Evolutionary conservation across 2,113 vertebrate genomes (phyloP).

Genomic region (Pseudopodoces humilis): DNA sequence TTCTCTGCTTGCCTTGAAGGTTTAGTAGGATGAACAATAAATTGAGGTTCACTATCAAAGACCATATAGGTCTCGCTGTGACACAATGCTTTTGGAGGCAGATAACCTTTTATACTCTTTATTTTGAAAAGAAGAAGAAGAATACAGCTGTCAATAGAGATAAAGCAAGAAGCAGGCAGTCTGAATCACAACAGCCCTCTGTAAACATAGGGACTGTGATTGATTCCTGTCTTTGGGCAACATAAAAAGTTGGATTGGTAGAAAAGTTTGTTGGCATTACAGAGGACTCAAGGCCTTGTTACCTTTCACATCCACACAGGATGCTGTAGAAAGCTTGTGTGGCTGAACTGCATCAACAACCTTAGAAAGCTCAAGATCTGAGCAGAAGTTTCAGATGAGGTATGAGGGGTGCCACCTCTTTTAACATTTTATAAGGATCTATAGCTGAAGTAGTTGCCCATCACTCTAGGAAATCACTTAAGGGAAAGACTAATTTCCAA

Average conservation of each 20-base stretch:
- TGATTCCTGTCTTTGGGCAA: not conserved
- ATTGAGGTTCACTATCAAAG: not conserved
- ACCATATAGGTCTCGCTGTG: not conserved
- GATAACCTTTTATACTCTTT: not conserved
- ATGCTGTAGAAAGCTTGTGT: not conserved
- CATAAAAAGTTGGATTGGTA: not conserved
- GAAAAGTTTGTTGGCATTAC: not conserved
- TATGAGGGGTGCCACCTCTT: rapidly evolving
- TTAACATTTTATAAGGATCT: not conserved
- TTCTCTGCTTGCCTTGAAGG: not conserved
- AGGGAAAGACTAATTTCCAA: not conserved
- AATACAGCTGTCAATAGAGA: not conserved
- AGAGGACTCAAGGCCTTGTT: not conserved
- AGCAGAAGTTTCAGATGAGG: not conserved
- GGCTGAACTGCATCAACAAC: not conserved
- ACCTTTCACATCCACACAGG: not conserved
- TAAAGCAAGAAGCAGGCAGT: not conserved
- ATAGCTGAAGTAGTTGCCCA: not conserved
- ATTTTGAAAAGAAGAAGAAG: not conserved
- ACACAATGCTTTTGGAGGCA: not conserved
- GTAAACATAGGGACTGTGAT: not conserved
- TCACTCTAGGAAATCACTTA: not conserved
- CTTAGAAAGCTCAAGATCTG: not conserved
- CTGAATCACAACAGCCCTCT: not conserved
- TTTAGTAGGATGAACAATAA: not conserved